A percentile compares a stretch with the other conserved stretches of the same genome.
Conservation (phyloP, 2,797 vertebrate species). For the Dryobates pubescens region DNA sequence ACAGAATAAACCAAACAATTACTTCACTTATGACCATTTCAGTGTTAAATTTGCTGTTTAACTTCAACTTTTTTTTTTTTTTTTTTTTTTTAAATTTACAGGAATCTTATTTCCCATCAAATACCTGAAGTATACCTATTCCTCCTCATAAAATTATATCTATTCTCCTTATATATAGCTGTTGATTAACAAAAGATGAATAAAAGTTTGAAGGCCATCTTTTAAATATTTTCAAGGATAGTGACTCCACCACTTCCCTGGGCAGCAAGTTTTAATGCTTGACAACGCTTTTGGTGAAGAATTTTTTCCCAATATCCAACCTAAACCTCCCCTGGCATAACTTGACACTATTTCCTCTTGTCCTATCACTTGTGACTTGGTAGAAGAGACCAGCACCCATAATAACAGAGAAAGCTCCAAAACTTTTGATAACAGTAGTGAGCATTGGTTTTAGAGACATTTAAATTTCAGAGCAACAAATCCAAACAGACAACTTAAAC, state of each 20-base stretch:
- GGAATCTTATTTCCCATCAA: not conserved
- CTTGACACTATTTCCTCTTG: too few species aligned
- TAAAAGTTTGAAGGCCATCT: not conserved
- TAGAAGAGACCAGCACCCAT: not conserved
- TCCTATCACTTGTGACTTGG: too few species aligned
- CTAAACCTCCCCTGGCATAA: too few species aligned
- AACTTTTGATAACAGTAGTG: not conserved
- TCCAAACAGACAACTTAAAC: not conserved
- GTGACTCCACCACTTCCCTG: not conserved
- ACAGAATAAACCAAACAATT: not conserved
- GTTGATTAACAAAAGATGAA: not conserved
- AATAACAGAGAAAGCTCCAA: not conserved
- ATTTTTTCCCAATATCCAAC: too few species aligned
- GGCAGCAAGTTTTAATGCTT: not conserved
- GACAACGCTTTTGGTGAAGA: not conserved
- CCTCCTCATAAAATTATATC: not conserved
- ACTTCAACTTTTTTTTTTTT: not conserved
- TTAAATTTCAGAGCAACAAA: not conserved
- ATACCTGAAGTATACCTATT: not conserved
- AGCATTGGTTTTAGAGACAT: not conserved
- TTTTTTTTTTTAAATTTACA: not conserved
- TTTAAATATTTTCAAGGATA: not conserved
- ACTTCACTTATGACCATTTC: not conserved
- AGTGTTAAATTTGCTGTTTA: not conserved
- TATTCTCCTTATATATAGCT: not conserved